Evolutionary conservation across 53 echinoderm and acorn worm genomes (phyloP).

Genomic region (Paelopatides confundens): DNA sequence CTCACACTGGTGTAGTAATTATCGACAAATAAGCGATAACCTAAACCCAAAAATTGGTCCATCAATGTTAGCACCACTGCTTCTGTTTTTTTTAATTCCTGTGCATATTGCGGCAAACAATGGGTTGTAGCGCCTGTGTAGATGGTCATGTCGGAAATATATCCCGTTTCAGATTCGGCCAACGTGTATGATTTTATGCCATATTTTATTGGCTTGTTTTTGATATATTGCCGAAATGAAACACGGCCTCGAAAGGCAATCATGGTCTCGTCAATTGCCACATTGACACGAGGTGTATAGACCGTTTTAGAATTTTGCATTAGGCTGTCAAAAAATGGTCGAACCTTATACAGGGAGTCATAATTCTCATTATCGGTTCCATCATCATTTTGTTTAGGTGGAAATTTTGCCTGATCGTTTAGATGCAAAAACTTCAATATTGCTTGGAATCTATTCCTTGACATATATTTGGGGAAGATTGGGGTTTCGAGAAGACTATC

Average conservation of each 20-base stretch:
- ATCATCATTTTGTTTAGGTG: background rate
- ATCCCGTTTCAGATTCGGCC: background rate
- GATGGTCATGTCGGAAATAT: too few relatives aligned
- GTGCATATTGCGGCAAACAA: background rate
- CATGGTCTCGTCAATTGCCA: background rate
- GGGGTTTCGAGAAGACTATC: too few relatives aligned
- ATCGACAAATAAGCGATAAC: background rate
- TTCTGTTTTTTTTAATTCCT: background rate
- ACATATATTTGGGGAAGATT: background rate
- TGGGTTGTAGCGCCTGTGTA: background rate
- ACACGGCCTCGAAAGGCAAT: background rate
- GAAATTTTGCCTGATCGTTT: background rate
- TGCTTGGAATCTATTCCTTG: too few relatives aligned
- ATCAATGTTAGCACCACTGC: background rate
- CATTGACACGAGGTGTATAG: background rate
- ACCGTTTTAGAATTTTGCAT: background rate
- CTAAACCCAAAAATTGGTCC: background rate
- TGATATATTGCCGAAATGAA: too few relatives aligned
- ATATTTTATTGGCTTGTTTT: too few relatives aligned
- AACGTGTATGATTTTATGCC: background rate
- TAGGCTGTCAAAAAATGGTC: background rate
- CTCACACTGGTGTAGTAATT: slow-evolving; percentile 4
- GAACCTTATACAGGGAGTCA: background rate
- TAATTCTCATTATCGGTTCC: background rate
- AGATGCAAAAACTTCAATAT: slow-evolving; percentile 5